Evolutionary conservation across 2,888 invertebrate genomes (phyloP), one percentile per base, ranked within the genome.

Genomic region (Epicampocera succincta): DNA sequence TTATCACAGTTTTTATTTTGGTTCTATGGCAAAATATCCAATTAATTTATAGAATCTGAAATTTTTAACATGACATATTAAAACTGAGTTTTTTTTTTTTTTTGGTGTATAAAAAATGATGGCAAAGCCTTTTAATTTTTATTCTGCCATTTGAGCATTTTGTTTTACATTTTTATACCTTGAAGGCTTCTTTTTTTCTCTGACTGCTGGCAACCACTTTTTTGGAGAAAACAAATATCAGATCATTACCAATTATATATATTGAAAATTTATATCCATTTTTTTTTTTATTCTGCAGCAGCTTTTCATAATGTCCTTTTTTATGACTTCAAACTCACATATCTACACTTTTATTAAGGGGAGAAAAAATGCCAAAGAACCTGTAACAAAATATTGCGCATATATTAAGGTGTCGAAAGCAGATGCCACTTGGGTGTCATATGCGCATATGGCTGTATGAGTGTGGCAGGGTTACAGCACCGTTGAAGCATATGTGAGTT

Each of bases 331-430:
- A 21, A 21, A 9, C 1, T 11, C 19, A 21, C 38, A 15, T 19
- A 15, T 56, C 44, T 50, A 44, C 54, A 74, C 17, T 71, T 71
- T 82, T 66, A 66, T 66, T 69, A 71, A 17, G 17, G 17, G 8
- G 48, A 21, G 52, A 52, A 29, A 38, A 52, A 46, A 74, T 46
- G 48, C 25, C 54, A 76, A 15, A 58, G 33, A 56, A 77, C 56
- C 74, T n/a, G 69, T 15, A 58, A 38, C 58, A 69, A 82, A 71
- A 82, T 82, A 78, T 44, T 66, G 46, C 65, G 54, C 71, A 78
- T 82, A 82, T 66, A 78, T 82, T 78, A 82, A 82, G 78, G 82
- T 82, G 78, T 82, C 74, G 78, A 82, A 78, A 82, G 82, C 78
- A 82, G 82, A 82, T 78, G 82, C 78, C 82, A 71, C 78, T 82